These are phyloP conservation scores for Esox lucius DNA, from an alignment of 2,797 vertebrate genomes.

Conservation along the genomic window DNA sequence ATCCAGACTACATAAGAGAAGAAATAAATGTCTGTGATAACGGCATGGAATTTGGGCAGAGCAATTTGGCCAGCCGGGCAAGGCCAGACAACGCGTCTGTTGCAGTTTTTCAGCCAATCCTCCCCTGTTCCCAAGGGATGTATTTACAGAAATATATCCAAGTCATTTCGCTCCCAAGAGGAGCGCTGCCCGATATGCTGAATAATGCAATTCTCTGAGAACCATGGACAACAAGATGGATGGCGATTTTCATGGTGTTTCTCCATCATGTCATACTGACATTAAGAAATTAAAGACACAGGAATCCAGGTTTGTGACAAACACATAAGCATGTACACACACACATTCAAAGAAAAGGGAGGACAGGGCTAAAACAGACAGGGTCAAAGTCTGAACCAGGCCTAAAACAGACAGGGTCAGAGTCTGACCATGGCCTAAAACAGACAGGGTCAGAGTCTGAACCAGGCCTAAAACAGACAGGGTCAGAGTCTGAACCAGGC, in stretches of 20 bases:
- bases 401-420: neutral
- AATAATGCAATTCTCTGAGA: neutral
- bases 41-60: too few species aligned
- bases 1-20: too few species aligned
- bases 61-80: too few species aligned
- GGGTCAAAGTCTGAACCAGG: neutral
- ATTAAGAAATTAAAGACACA: neutral
- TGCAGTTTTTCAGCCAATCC: too few species aligned
- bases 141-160: too few species aligned
- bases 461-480: neutral
- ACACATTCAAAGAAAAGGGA: neutral
- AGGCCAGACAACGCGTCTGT: too few species aligned
- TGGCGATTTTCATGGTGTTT: neutral
- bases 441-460: neutral
- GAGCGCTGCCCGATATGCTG: neutral
- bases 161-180: too few species aligned
- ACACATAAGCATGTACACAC: neutral
- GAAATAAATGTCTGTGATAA: too few species aligned
- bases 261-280: conserved; percentile 5
- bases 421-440: neutral
- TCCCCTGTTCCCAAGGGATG: too few species aligned
- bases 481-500: neutral
- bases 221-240: neutral
- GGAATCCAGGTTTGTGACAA: neutral
- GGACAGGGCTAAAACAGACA: conserved; percentile 6